Evolutionary conservation across 2,797 vertebrate genomes (phyloP), one percentile per base, ranked within the genome.

Genomic region (Rallus crepitans): DNA sequence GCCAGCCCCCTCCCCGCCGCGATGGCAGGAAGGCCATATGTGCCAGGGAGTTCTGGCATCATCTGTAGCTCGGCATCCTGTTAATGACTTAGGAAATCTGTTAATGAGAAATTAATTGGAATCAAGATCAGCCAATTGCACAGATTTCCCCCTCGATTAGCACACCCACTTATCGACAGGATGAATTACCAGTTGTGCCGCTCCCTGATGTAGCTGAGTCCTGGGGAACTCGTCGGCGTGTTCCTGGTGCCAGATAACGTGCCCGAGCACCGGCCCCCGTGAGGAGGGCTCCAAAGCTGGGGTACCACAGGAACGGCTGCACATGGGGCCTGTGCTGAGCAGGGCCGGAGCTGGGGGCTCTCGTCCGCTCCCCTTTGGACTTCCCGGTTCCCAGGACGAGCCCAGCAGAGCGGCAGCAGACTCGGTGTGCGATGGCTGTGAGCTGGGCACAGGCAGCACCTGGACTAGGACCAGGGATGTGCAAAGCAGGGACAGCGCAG

Each of bases 91-190:
- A 88, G 93, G 92, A 94, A 95, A 95, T 89, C 94, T 96, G 94
- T 82, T 94, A 97, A 97, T 91, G 80, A 70, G 57, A 91, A 94
- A 95, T 95, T 97, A 97, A 96, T 94, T 95, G 87, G 94, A 95
- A 94, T 94, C 72, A 27, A 83, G 82, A 96, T 64, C 94, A 95
- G 93, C 88, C 96, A 91, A 78, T 96, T 97, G 94, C 92, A 87
- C 93, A 94, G 80, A 95, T 94, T 93, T 96, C 88, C 93, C 84
- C 84, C 92, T 89, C 90, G 93, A 95, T 93, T 95, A 96, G 88
- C 85, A 90, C 93, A 60, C 92, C 87, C 93, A 89, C 96, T 92
- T 91, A 90, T 91, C 0, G 27, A 82, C 87, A 93, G 90, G 75
- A 94, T 93, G 87, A 73, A 95, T 90, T 95, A 82, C 85, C 90